These are phyloP conservation scores for Copidosoma floridanum DNA, from an alignment of 1,140 invertebrate genomes.

Conservation along the genomic window DNA sequence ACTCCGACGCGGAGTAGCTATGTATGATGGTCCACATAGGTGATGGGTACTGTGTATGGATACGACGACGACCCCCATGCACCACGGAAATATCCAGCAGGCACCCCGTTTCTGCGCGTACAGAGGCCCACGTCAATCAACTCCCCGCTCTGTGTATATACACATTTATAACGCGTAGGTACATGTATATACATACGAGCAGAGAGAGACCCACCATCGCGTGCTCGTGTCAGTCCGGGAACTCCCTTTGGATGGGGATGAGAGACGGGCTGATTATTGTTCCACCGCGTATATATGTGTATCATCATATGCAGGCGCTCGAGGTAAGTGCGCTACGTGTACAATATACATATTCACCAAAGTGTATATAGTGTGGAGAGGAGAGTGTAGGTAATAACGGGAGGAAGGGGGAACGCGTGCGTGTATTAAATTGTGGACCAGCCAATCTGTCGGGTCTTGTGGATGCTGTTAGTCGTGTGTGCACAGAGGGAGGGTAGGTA, in stretches of 20 bases:
- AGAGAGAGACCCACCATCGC: not conserved
- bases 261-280: constrained; percentile 25
- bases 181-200: too few relatives aligned
- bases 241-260: not conserved
- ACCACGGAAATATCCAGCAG: constrained; percentile 8
- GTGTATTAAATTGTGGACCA: constrained; percentile 48
- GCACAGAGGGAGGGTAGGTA: too few relatives aligned
- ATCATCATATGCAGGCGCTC: not conserved
- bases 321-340: too few relatives aligned
- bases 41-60: too few relatives aligned
- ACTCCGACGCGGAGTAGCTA: too few relatives aligned
- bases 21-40: too few relatives aligned
- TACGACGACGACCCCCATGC: too few relatives aligned
- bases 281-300: not conserved
- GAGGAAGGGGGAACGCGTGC: constrained; percentile 36
- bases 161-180: too few relatives aligned
- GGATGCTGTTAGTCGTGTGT: too few relatives aligned
- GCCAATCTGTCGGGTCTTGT: constrained; percentile 43
- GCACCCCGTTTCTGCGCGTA: not conserved
- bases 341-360: not conserved
- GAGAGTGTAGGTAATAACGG: constrained; percentile 32
- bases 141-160: constrained; percentile 9
- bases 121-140: constrained; percentile 13
- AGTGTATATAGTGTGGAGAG: not conserved
- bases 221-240: not conserved